phyloP scores from a whole-genome alignment of 1,140 invertebrate species.

The Ceratina japonica region DNA sequence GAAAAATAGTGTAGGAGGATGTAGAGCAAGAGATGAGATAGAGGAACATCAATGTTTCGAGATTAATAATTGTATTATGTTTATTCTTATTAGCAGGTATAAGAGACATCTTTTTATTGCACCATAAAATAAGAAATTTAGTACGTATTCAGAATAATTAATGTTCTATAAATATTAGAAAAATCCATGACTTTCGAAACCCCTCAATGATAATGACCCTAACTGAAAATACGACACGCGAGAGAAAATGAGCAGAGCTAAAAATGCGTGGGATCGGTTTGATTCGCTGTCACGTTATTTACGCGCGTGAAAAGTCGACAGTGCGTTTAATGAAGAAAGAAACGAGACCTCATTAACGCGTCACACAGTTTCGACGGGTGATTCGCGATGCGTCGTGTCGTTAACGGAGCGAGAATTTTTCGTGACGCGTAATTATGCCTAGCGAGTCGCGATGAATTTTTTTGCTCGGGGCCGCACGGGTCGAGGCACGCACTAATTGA shows the following conservation, averaged over 20 bases:
- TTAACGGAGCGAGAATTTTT: conserved; percentile 7
- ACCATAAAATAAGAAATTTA: too few species aligned
- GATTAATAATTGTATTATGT: too few species aligned
- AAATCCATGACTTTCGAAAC: too few species aligned
- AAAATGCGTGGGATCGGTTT: background rate
- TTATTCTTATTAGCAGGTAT: too few species aligned
- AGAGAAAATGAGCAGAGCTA: background rate
- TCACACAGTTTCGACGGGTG: background rate
- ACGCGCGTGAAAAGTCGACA: background rate
- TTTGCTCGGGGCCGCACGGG: background rate
- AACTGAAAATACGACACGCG: too few species aligned
- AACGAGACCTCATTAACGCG: conserved; percentile 30
- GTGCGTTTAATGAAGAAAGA: conserved; percentile 15
- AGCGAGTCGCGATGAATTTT: background rate
- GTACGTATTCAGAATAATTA: too few species aligned
- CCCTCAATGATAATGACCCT: too few species aligned
- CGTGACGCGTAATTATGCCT: conserved; percentile 21
- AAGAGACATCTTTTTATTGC: too few species aligned
- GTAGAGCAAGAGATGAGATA: too few species aligned
- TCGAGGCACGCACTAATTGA: conserved; percentile 14
- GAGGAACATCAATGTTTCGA: too few species aligned
- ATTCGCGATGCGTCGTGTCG: background rate
- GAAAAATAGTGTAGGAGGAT: background rate
- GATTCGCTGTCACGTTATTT: too few species aligned
- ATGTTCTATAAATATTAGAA: too few species aligned